Evolutionary conservation across 2,113 vertebrate genomes (phyloP), one percentile per base, ranked within the genome.

Genomic region (Calyptommatus sinebrachiatus): DNA sequence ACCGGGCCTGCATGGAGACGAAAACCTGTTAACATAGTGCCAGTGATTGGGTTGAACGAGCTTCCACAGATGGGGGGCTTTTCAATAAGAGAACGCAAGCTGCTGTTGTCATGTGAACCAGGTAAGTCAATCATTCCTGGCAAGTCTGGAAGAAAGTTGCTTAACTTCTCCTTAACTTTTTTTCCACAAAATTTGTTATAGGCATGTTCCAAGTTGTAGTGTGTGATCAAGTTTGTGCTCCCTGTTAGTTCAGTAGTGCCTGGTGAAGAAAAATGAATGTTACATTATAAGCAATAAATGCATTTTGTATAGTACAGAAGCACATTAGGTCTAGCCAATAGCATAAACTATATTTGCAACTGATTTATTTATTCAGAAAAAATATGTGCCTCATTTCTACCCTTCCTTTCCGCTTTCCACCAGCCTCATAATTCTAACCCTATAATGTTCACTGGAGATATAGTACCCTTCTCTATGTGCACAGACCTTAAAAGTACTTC

Each of bases 141-240:
- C 89, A 99, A 91, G 90, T 99, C 98, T 1, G 98, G 98, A 29
- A 99, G 93, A 85, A 99, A 99, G 93, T 99, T 99, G 90, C 98
- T 99, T 81, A 99, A 96, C 83, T 99, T 99, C 90, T 99, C 98
- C 86, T 99, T 99, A 89, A 99, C 97, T 80, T 99, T 99, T 93
- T 99, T 99, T 16, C 98, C 97, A 71, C 98, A 99, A 92, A 99
- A 99, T 68, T 98, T 99, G 89, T 98, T 98, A 92, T 98, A 99
- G 29, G 97, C 96, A 29, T 99, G 97, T 72, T 99, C 98, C 91
- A 99, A 90, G 88, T 96, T 99, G 93, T 99, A 99, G 90, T 99
- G 97, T 12, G 97, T 98, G 87, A 99, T 99, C 78, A 99, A 94
- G 92, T 99, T 99, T 24, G 97, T 98, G 94, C 97, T 99, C 26